phyloP scores from a whole-genome alignment of 2,113 vertebrate species.

The Pterocles gutturalis region DNA sequence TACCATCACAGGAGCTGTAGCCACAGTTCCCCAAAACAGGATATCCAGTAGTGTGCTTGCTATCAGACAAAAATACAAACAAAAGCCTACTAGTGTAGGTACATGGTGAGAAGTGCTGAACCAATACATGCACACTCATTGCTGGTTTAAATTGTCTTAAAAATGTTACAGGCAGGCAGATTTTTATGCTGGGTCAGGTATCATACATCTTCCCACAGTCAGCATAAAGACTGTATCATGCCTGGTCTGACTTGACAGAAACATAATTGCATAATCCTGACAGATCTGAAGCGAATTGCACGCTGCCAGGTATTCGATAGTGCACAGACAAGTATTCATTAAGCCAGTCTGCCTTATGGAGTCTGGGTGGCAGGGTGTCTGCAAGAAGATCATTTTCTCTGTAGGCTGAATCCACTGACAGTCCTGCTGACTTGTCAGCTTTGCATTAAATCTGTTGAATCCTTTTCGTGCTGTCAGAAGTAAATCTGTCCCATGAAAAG shows the following conservation, averaged over 20 bases:
- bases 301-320: background rate
- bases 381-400: background rate
- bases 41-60: background rate
- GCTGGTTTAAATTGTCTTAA: background rate
- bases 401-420: background rate
- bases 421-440: conserved; percentile 1
- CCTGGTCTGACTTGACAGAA: conserved; percentile 28
- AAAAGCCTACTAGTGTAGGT: background rate
- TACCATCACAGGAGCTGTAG: background rate
- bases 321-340: background rate
- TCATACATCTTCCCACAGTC: conserved; percentile 1
- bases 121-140: background rate
- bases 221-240: background rate
- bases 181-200: conserved; percentile 20
- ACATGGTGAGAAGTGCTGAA: background rate
- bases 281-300: background rate
- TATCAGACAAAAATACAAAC: background rate
- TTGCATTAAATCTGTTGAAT: background rate
- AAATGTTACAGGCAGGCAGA: background rate
- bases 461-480: background rate
- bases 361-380: background rate
- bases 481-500: background rate
- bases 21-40: background rate
- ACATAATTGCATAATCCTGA: background rate
- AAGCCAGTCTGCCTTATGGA: background rate